Conservation (phyloP, 2,113 vertebrate genomes). For the Prochilodus magdalenae region DNA sequence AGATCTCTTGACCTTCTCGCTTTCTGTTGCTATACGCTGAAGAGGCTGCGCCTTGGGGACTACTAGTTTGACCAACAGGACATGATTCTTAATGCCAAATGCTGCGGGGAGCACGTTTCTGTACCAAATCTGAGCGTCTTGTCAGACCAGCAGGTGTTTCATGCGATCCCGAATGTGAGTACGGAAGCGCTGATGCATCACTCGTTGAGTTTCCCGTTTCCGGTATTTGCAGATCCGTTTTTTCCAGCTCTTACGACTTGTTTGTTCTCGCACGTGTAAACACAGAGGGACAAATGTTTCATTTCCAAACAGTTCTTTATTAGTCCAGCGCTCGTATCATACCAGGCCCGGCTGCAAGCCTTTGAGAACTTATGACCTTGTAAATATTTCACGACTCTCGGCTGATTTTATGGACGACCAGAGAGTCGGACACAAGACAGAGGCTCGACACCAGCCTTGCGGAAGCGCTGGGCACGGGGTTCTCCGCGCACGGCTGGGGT, state of each 20-base stretch:
- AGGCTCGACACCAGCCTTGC: slow-evolving; percentile 1
- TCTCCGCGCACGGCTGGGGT: no score
- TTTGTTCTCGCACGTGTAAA: slow-evolving; percentile 4
- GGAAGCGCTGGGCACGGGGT: no score
- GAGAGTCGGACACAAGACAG: neutral
- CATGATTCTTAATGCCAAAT: neutral
- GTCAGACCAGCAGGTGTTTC: neutral
- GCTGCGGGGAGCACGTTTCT: neutral
- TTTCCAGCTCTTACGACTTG: slow-evolving; percentile 7
- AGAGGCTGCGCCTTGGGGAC: slow-evolving; percentile 18
- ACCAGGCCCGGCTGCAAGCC: slow-evolving; percentile 8
- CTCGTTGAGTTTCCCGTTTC: neutral
- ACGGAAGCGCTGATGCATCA: slow-evolving; percentile 20
- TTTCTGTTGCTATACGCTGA: slow-evolving; percentile 3
- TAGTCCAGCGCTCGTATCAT: neutral
- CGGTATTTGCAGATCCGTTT: neutral
- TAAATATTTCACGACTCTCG: slow-evolving; percentile 42
- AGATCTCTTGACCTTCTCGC: neutral
- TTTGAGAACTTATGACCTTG: slow-evolving; percentile 22
- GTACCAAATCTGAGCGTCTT: slow-evolving; percentile 10
- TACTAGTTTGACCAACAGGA: neutral
- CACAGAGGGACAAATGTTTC: neutral
- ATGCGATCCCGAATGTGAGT: neutral
- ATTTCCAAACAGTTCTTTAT: slow-evolving; percentile 20
- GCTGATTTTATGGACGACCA: slow-evolving; percentile 14